These are phyloP conservation scores for Zosterops lateralis DNA, from an alignment of 2,113 vertebrate genomes.

Conservation along the genomic window DNA sequence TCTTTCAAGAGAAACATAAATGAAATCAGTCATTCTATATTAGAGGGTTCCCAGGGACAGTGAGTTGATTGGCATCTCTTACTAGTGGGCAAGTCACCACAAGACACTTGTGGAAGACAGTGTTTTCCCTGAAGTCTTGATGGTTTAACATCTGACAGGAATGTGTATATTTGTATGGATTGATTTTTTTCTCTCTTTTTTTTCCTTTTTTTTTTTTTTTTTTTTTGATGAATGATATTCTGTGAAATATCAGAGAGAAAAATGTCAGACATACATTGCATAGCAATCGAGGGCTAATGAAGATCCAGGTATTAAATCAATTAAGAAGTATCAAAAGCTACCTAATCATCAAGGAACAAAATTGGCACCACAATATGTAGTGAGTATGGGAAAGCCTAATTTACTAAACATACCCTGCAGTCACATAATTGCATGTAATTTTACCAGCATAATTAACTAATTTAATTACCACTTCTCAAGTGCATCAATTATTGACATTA, in stretches of 20 bases:
- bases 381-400: slow-evolving; percentile 99
- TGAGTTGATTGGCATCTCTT: slow-evolving; percentile 41
- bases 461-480: slow-evolving; percentile 99
- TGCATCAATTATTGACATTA: slow-evolving; percentile 99
- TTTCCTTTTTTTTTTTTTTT: slow-evolving; percentile 9
- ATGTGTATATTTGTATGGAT: slow-evolving; percentile 1
- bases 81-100: slow-evolving; percentile 20
- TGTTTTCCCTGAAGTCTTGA: slow-evolving; percentile 31
- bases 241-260: slow-evolving; percentile 79
- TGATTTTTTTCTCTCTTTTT: not conserved
- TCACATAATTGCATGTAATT: slow-evolving; percentile 99
- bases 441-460: slow-evolving; percentile 99
- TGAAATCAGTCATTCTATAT: slow-evolving; percentile 58
- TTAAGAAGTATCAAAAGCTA: slow-evolving; percentile 95
- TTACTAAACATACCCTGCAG: slow-evolving; percentile 99
- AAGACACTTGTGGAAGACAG: slow-evolving; percentile 33
- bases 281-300: slow-evolving; percentile 88
- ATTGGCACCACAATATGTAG: slow-evolving; percentile 98
- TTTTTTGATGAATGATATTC: slow-evolving; percentile 68
- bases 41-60: slow-evolving; percentile 49
- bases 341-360: slow-evolving; percentile 99
- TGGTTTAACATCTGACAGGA: slow-evolving; percentile 45
- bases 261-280: slow-evolving; percentile 81
- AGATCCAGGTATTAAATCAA: slow-evolving; percentile 93
- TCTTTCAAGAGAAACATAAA: slow-evolving; percentile 68